Evolutionary conservation across 2,888 invertebrate genomes (phyloP), one percentile per base, ranked within the genome.

Genomic region (Glaucopsyche alexis): DNA sequence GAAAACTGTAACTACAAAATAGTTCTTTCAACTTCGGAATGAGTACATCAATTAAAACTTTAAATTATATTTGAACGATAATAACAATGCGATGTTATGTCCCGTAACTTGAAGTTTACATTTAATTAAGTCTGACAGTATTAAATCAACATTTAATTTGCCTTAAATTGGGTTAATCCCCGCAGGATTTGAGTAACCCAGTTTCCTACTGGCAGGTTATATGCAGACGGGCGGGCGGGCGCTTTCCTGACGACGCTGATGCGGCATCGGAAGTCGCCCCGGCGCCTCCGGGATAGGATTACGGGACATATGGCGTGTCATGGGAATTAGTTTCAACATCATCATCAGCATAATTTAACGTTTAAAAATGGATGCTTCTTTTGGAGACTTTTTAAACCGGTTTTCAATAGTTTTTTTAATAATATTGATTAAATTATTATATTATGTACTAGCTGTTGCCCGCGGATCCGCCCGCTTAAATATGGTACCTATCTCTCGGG

Each of bases 131-230:
- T 60, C 55, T 29, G 3, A 11, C 60, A 14, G 60, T 60, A 60
- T 60, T 60, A 60, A 60, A 29, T 60, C 60, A 60, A 60, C 60
- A 60, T 60, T 60, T 38, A 60, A 60, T 60, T 60, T 38, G 29
- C 29, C 29, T 60, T 47, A 47, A 60, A 29, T 60, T 13, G 60
- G 60, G 60, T 38, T 60, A 60, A 60, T 38, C 60, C 60, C 29
- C 60, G 29, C 60, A 60, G 60, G 60, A 60, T 60, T 60, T 60
- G 60, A 60, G 60, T 60, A 60, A 60, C 60, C 60, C 60, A 60
- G 29, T 60, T 55, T 55, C 19, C 29, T 60, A 16, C 19, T 55
- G 14, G 29, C 60, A 60, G 60, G 60, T 38, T 38, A 60, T 60
- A 29, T 29, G 60, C 49, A 14, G 49, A 11, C 45, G 52, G 52